Conservation (phyloP, 1,140 invertebrate species). For the Leguminivora glycinivorella region DNA sequence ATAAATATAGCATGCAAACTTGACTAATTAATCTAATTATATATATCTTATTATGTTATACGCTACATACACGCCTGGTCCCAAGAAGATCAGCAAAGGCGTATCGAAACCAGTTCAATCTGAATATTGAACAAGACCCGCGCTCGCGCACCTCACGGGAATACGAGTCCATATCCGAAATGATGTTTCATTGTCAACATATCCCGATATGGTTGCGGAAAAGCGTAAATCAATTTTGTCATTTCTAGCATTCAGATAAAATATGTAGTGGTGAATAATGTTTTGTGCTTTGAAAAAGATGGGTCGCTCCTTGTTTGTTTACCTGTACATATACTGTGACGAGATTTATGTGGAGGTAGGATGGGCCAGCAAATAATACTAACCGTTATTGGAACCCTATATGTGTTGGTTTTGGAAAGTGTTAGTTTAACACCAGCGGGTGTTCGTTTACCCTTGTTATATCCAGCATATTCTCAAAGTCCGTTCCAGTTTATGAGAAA, state of each 20-base stretch:
- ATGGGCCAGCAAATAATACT: not conserved
- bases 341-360: not conserved
- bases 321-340: not conserved
- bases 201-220: not conserved
- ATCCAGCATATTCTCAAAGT: no score
- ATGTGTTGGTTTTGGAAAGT: not conserved
- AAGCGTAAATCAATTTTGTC: constrained; percentile 17
- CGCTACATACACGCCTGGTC: no score
- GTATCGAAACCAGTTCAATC: no score
- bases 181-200: constrained; percentile 5
- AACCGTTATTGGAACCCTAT: not conserved
- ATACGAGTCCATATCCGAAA: not conserved
- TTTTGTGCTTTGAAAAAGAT: not conserved
- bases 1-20: no score
- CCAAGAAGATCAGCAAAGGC: no score
- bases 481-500: no score
- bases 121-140: not conserved
- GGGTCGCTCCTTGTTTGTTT: not conserved
- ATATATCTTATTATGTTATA: no score
- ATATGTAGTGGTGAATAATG: not conserved
- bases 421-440: not conserved
- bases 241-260: constrained; percentile 6
- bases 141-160: not conserved
- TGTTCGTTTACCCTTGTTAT: not conserved
- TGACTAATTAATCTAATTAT: no score